These are phyloP conservation scores for Cyanoderma ruficeps DNA, from an alignment of 2,113 vertebrate genomes.

Conservation along the genomic window DNA sequence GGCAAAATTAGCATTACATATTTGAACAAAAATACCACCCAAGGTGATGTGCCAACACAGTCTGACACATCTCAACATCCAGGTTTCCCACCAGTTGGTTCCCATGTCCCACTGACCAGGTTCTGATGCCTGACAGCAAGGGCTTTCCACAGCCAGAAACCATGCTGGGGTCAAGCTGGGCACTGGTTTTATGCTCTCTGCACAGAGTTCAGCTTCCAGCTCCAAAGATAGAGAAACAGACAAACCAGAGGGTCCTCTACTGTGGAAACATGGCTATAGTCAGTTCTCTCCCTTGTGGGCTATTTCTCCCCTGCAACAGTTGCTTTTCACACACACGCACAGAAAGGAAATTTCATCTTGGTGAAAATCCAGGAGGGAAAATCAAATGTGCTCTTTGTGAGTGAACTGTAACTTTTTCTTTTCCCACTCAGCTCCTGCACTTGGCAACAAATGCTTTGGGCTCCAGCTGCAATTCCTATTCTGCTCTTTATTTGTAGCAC, in stretches of 20 bases:
- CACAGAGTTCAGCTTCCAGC: background rate
- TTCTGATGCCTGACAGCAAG: background rate
- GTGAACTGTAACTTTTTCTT: background rate
- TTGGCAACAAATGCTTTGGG: background rate
- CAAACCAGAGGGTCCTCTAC: background rate
- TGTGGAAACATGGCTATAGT: background rate
- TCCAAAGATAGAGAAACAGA: background rate
- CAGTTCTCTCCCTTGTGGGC: background rate
- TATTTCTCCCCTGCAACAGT: background rate
- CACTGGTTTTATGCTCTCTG: background rate
- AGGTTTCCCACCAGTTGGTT: background rate
- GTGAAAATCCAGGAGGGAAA: background rate
- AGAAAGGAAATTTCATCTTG: background rate
- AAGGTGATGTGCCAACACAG: background rate
- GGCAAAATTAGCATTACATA: background rate
- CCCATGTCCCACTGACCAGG: background rate
- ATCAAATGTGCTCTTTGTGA: background rate
- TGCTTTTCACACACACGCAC: background rate
- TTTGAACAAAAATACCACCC: background rate
- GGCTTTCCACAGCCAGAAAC: background rate
- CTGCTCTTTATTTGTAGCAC: background rate
- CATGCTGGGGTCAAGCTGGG: rapidly evolving
- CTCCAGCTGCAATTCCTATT: background rate
- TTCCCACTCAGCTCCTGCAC: background rate
- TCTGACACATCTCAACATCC: rapidly evolving